Conservation (phyloP, 2,888 invertebrate species). For the Amiota minor region DNA sequence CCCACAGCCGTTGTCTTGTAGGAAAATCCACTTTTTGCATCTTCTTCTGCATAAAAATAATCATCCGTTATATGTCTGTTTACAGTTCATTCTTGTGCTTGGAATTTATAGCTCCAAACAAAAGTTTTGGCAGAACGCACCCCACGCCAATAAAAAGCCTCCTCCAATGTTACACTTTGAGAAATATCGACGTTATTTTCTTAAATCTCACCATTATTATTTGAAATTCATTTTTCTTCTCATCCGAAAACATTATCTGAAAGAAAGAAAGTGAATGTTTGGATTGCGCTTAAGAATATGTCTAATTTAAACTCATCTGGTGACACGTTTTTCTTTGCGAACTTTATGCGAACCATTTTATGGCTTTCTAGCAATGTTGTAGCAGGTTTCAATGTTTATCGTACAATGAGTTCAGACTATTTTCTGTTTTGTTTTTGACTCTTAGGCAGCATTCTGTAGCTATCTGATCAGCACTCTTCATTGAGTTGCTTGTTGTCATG, state of each 20-base stretch:
- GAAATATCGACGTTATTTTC: background rate
- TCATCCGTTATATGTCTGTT: background rate
- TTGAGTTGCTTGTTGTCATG: too few relatives aligned
- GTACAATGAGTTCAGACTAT: too few relatives aligned
- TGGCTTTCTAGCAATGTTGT: background rate
- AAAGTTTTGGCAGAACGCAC: background rate
- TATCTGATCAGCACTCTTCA: too few relatives aligned
- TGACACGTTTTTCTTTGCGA: background rate
- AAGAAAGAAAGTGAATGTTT: background rate
- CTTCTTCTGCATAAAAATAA: background rate
- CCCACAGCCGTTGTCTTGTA: background rate
- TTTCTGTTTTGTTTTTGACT: too few relatives aligned
- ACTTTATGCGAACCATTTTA: background rate
- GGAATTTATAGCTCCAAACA: background rate
- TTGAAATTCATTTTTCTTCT: background rate
- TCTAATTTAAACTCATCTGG: background rate
- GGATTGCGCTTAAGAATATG: background rate
- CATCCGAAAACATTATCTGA: background rate
- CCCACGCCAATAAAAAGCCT: background rate
- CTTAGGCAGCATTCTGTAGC: too few relatives aligned
- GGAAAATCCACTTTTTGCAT: background rate
- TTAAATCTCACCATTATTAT: background rate
- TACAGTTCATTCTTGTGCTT: background rate
- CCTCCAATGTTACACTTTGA: background rate
- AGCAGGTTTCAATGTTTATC: too few relatives aligned